Conservation (phyloP, 2,797 vertebrate species). For the Rhadinocentrus ornatus region DNA sequence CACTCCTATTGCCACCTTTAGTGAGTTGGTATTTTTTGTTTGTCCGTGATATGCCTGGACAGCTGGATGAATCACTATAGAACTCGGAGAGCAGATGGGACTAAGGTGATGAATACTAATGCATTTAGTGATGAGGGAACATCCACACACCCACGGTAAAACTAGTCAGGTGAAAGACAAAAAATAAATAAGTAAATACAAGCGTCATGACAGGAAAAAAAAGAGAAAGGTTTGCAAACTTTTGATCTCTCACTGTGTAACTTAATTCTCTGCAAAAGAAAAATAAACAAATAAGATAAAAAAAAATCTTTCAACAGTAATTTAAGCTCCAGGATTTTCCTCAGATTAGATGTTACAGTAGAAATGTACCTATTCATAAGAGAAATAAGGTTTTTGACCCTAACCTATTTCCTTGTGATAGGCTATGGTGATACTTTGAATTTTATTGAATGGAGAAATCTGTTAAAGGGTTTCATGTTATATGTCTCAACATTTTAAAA, state of each 20-base stretch:
- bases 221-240: neutral
- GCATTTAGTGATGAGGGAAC: neutral
- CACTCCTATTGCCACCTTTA: neutral
- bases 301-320: neutral
- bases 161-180: slow-evolving; percentile 1
- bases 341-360: neutral
- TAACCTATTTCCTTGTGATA: too few relatives aligned
- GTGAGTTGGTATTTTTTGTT: slow-evolving; percentile 5
- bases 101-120: neutral
- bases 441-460: too few relatives aligned
- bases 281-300: too few relatives aligned
- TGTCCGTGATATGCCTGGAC: slow-evolving; percentile 3
- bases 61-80: neutral
- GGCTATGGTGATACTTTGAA: too few relatives aligned
- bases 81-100: slow-evolving; percentile 3
- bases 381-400: too few relatives aligned
- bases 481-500: too few relatives aligned
- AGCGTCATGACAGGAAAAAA: neutral
- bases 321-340: neutral
- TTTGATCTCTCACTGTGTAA: neutral
- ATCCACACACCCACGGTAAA: neutral
- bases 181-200: neutral
- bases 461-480: too few relatives aligned
- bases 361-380: too few relatives aligned
- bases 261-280: neutral